Evolutionary conservation across 2,113 vertebrate genomes (phyloP).

Genomic region (Ariopsis seemanni): DNA sequence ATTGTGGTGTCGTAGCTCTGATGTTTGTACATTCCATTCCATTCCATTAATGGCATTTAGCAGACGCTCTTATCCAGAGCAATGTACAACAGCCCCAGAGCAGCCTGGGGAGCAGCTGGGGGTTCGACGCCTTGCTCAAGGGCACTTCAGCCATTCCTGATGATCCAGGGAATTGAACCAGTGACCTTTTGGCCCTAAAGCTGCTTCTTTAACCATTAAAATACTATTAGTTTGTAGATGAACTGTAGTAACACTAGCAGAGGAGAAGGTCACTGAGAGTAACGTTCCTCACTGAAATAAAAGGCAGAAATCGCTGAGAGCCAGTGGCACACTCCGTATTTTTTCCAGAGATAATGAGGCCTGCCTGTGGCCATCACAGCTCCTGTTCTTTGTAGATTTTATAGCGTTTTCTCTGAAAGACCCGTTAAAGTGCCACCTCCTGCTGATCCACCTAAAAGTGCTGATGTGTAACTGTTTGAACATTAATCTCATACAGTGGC

Average conservation of each 20-base stretch:
- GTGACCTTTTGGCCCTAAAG: too few species aligned
- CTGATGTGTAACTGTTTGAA: conserved; percentile 51
- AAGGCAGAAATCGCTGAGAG: conserved; percentile 16
- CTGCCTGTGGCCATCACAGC: conserved; percentile 37
- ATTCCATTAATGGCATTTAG: too few species aligned
- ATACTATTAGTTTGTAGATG: not conserved
- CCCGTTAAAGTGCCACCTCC: conserved; percentile 42
- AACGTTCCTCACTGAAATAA: not conserved
- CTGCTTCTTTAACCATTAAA: too few species aligned
- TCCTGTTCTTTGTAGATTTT: conserved; percentile 61
- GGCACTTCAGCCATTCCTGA: too few species aligned
- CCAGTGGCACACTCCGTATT: too few species aligned
- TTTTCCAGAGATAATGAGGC: conserved; percentile 36
- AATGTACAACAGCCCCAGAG: too few species aligned
- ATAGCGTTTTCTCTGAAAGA: conserved; percentile 43
- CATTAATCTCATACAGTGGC: conserved; percentile 53
- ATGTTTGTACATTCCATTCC: too few species aligned
- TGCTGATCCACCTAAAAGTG: conserved; percentile 45
- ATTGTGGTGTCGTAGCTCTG: not conserved
- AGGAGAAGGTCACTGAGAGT: not conserved
- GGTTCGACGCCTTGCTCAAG: too few species aligned
- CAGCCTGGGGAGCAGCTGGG: too few species aligned
- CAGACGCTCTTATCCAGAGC: too few species aligned
- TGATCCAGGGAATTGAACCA: too few species aligned
- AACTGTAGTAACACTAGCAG: not conserved